Evolutionary conservation across 2,797 vertebrate species (phyloP).

Genomic region (Antrozous pallidus): DNA sequence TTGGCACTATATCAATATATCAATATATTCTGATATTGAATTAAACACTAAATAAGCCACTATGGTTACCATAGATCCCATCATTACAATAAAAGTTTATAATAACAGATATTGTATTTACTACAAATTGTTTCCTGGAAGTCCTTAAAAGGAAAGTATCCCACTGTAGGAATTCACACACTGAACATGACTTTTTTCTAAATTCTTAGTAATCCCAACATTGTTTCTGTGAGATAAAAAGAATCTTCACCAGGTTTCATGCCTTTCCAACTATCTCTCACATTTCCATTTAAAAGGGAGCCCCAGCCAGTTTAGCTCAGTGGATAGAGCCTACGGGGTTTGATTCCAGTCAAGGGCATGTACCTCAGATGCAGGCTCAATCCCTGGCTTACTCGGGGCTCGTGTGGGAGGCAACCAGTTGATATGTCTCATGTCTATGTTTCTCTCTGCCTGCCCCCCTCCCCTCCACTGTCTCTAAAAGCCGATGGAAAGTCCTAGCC

Average conservation of each 20-base stretch:
- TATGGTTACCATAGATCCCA: not conserved
- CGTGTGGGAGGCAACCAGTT: not conserved
- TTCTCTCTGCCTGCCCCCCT: not conserved
- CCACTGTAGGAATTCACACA: not conserved
- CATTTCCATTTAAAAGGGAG: not conserved
- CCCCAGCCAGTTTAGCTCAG: not conserved
- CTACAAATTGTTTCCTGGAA: conserved; percentile 21
- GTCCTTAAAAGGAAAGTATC: not conserved
- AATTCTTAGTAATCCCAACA: not conserved
- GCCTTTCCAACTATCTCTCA: not conserved
- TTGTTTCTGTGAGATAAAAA: not conserved
- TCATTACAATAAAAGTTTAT: not conserved
- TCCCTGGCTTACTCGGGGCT: not conserved
- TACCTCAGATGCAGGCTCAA: not conserved
- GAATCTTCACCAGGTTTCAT: not conserved
- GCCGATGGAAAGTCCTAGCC: no score
- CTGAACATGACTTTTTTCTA: not conserved
- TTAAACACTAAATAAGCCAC: not conserved
- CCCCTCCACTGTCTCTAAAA: not conserved
- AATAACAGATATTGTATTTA: not conserved
- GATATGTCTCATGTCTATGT: not conserved
- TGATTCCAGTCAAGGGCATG: not conserved
- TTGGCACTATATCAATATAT: not conserved
- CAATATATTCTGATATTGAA: not conserved
- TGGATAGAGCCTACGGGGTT: not conserved